Evolutionary conservation across 1,140 invertebrate species (phyloP), one percentile per base, ranked within the genome.

Genomic region (Andricus grossulariae): DNA sequence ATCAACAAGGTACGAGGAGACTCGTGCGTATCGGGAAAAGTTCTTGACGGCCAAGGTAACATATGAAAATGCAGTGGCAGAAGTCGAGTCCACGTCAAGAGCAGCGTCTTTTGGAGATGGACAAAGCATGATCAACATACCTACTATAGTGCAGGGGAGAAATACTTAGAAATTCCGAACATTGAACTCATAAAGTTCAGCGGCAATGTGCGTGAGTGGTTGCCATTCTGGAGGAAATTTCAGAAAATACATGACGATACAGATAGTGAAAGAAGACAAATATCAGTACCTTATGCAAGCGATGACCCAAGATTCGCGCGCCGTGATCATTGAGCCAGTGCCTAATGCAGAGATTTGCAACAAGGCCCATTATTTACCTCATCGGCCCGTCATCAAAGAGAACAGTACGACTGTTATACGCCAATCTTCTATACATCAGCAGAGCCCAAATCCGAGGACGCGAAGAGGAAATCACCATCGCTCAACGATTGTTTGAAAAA

Each of bases 191-290:
- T 15, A 50, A 83, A 84, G 71, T 84, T 84, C 72, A 72, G 71
- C 50, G 84, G 83, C 1, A 70, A 83, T 18, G 55, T 84, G 3
- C 79, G 75, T 55, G 85, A 85, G 39, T 86, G 83, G 85, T 49
- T 87, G 13, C 25, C 21, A 0, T 87, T 83, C 71, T 84, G 83
- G 84, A 71, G 71, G 6, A 66, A 80, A 21, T 87, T 87, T 73
- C 72, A 80, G 73, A 85, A 81, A 73, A 82, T 84, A 21, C 60
- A 86, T 73, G 73, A 83, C 4, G 66, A 84, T 57, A 13, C 39
- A 18, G 60, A 72, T 13, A 82, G 71, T 18, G 15, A 49, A 77
- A 18, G 72, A 45, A n/a, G 83, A 85, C 32, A 86, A 84, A 66
- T 81, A 77, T 60, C 78, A 85, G 54, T 80, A 82, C 72, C 70